Base-by-base conservation (phyloP, 2,113 vertebrate species). In the Romanogobio albipinnatus region DNA sequence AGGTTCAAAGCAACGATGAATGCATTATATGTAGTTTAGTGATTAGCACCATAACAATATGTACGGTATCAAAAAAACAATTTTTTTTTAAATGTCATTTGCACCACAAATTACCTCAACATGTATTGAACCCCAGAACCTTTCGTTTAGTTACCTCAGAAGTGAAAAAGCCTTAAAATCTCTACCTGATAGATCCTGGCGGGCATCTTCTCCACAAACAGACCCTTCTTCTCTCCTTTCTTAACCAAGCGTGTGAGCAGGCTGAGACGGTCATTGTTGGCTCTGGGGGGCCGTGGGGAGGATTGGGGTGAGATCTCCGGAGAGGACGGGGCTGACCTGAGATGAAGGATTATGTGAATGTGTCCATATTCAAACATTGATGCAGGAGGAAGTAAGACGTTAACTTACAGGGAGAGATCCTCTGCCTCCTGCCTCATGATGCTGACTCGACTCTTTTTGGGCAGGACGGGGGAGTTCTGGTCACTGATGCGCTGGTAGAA, bases 121-220 rank as follows among this genome's bases (percentile, higher is more conserved):
- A 47, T 47, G 0, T 17, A 56, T 2, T 51, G 14, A 17, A 51
- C 5, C 5, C 14, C 51, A 17, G 5, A 29, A 64, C 26, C 29
- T 36, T 66, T 66, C 6, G 8, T 66, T 17, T 66, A 49, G 19
- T 7, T 5, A 74, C 45, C 3, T 66, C 19, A 62, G 15, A 81
- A 36, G 51, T 19, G 51, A 14, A 73, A 49, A 59, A 10, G 13
- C 22, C 9, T n/a, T 64, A 73, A 71, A 49, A 45, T 29, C 1
- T 2, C 84, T 91, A 98, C 98, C 97, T 99, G 98, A 89, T 97
- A 99, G 89, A 99, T 99, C 79, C 97, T 90, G 80, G 96, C 97
- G 0, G 98, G 98, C 97, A 99, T 99, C 91, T 99, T 99, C 91
- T 99, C 98, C 22, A 99, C 98, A 94, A 99, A 99, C 1, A 99